phyloP scores from a whole-genome alignment of 2,113 vertebrate genomes.

The Callithrix jacchus region DNA sequence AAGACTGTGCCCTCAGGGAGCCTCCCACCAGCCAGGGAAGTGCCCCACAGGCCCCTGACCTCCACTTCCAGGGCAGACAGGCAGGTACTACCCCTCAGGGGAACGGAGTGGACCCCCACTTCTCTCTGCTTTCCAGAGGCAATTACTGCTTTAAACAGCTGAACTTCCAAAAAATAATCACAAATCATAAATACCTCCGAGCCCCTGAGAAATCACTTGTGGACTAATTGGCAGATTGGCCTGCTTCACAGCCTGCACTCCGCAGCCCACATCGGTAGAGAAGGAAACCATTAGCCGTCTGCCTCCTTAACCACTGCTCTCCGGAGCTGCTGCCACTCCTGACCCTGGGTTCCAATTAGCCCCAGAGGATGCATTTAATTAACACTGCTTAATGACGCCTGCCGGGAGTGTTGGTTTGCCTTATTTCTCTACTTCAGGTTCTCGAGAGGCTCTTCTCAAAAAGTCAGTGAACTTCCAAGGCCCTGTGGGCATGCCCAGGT shows the following conservation, averaged over 20 bases:
- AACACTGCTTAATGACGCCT: not conserved
- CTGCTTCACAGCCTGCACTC: not conserved
- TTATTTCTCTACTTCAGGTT: not conserved
- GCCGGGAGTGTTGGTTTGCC: not conserved
- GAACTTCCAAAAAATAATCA: not conserved
- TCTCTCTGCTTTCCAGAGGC: not conserved
- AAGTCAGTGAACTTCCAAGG: not conserved
- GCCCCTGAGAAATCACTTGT: slow-evolving; percentile 32
- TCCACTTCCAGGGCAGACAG: not conserved
- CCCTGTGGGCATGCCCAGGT: not conserved
- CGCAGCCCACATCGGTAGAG: rapidly evolving
- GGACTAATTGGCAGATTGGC: not conserved
- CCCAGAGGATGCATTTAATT: not conserved
- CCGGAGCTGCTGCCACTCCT: not conserved
- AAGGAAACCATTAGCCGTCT: not conserved
- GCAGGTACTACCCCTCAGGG: not conserved
- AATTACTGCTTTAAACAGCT: not conserved
- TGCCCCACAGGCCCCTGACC: not conserved
- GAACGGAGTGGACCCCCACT: not conserved
- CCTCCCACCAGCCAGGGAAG: not conserved
- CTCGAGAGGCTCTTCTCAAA: not conserved
- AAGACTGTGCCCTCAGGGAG: not conserved
- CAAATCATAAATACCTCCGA: not conserved
- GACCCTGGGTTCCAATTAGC: not conserved
- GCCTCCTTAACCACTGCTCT: not conserved